Evolutionary conservation across 2,113 vertebrate species (phyloP).

Genomic region (Campylorhamphus procurvoides): DNA sequence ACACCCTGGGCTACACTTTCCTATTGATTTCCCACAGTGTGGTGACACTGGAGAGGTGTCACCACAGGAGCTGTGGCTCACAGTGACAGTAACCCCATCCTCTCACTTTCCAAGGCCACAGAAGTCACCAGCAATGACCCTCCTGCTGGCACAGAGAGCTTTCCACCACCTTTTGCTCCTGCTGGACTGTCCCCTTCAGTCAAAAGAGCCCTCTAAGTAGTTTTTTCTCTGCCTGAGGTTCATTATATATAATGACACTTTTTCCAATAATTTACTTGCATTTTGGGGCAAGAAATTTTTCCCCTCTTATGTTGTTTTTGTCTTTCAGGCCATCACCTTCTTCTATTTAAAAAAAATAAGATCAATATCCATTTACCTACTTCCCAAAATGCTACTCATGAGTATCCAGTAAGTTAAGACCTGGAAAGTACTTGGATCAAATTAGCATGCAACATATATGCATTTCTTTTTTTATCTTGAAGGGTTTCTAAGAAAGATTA

Average conservation of each 20-base stretch:
- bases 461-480: neutral
- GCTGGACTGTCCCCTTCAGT: neutral
- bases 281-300: neutral
- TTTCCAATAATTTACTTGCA: neutral
- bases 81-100: neutral
- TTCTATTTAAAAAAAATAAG: neutral
- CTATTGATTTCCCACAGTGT: fast-evolving
- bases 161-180: neutral
- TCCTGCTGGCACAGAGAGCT: neutral
- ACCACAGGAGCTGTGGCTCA: neutral
- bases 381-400: neutral
- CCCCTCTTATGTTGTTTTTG: neutral
- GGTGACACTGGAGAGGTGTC: neutral
- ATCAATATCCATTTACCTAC: neutral
- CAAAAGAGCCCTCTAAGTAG: neutral
- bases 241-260: neutral
- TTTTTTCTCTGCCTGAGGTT: neutral
- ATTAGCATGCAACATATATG: neutral
- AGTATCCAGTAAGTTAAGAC: neutral
- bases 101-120: neutral
- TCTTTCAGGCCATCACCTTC: neutral
- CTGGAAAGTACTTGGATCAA: neutral
- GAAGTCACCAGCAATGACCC: neutral
- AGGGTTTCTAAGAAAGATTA: neutral
- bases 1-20: neutral